Percentiles rank a stretch among this genome's conserved stretches.
Conservation (phyloP, 2,888 invertebrate species). For the Chaitophorus viminalis region DNA sequence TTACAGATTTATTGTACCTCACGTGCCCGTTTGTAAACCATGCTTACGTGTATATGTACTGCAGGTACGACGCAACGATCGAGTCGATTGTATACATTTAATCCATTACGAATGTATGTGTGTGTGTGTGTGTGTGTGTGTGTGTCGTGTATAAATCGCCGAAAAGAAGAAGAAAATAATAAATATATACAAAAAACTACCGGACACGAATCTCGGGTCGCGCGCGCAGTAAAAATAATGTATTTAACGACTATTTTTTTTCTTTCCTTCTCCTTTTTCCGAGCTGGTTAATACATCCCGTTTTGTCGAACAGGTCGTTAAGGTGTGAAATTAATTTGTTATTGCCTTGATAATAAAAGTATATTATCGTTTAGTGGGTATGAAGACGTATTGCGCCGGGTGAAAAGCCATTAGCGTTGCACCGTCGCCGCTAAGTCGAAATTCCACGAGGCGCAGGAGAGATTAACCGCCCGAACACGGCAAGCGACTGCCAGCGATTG, state of each 20-base stretch:
- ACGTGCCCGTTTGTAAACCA: background rate
- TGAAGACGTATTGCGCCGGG: conserved; percentile 51
- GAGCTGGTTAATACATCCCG: conserved; percentile 55
- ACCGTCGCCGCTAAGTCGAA: background rate
- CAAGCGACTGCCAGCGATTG: background rate
- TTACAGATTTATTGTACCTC: conserved; percentile 1
- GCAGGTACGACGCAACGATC: background rate
- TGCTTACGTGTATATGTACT: too few species aligned
- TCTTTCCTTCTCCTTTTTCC: background rate
- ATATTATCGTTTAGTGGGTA: conserved; percentile 52
- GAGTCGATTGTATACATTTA: background rate
- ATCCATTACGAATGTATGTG: background rate
- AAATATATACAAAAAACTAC: conserved; percentile 5
- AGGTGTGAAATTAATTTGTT: conserved; percentile 62
- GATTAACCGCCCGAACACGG: conserved; percentile 43
- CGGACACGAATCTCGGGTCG: conserved; percentile 27
- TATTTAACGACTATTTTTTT: conserved; percentile 32
- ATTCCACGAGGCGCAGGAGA: background rate
- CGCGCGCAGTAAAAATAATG: background rate
- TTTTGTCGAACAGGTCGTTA: conserved; percentile 59
- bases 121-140: background rate
- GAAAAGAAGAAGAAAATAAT: background rate
- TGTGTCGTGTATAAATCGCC: background rate
- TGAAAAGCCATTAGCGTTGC: conserved; percentile 53
- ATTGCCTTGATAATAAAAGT: conserved; percentile 55